Evolutionary conservation across 2,797 vertebrate species (phyloP).

Genomic region (Acrocephalus scirpaceus): DNA sequence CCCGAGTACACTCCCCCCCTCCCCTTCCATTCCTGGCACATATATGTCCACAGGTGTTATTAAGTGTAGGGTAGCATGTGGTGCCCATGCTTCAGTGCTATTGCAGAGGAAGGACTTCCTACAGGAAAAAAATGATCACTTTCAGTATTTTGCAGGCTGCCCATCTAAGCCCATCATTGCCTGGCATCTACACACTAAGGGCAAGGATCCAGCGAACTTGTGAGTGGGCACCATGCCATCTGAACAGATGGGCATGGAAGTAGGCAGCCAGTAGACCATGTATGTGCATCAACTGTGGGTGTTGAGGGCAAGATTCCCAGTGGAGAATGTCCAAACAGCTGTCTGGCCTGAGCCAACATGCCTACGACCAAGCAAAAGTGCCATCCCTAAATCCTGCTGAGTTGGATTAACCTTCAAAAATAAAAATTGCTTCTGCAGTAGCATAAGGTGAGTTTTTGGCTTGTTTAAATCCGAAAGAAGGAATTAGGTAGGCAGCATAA

Average conservation of each 20-base stretch:
- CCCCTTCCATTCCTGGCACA: background rate
- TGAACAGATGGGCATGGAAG: conserved; percentile 86
- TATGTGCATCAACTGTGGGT: conserved; percentile 86
- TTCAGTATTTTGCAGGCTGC: conserved; percentile 82
- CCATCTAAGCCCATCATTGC: conserved; percentile 85
- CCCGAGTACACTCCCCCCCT: accelerated
- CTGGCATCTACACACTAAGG: conserved; percentile 84
- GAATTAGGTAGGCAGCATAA: conserved; percentile 47
- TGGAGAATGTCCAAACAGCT: conserved; percentile 86
- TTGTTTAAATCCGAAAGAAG: conserved; percentile 58
- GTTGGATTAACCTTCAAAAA: conserved; percentile 84
- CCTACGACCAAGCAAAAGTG: conserved; percentile 82
- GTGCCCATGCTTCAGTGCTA: conserved; percentile 63
- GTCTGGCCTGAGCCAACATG: conserved; percentile 85
- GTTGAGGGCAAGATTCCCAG: conserved; percentile 86
- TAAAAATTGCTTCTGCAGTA: conserved; percentile 79
- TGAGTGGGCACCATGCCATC: conserved; percentile 83
- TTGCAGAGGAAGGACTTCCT: conserved; percentile 66
- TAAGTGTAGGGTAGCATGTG: conserved; percentile 66
- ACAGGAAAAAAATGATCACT: conserved; percentile 77
- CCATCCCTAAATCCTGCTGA: conserved; percentile 84
- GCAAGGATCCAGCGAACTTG: conserved; percentile 86
- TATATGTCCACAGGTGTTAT: conserved; percentile 53
- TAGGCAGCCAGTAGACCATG: conserved; percentile 87
- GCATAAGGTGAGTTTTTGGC: conserved; percentile 79